phyloP scores from a whole-genome alignment of 2,797 vertebrate species.

The Taeniopygia guttata region DNA sequence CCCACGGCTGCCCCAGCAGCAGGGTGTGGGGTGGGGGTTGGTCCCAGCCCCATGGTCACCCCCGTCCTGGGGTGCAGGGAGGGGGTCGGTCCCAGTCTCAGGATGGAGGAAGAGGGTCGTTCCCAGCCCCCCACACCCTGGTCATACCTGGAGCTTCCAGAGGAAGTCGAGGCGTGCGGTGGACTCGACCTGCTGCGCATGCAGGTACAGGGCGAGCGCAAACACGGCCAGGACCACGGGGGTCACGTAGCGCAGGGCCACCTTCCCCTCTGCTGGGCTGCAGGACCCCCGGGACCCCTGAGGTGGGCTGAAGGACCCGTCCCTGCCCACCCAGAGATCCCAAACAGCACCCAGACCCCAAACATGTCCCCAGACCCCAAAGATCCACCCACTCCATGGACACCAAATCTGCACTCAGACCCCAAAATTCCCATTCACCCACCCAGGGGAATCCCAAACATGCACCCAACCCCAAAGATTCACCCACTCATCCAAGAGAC shows the following conservation, averaged over 20 bases:
- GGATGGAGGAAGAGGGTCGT: neutral
- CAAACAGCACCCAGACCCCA: neutral
- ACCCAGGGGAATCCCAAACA: too few species aligned
- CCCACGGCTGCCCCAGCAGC: rapidly evolving
- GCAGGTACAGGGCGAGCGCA: constrained; percentile 91
- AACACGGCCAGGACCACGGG: constrained; percentile 92
- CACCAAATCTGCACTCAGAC: too few species aligned
- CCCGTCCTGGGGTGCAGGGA: neutral
- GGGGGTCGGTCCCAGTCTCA: rapidly evolving
- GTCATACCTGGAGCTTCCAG: constrained; percentile 92
- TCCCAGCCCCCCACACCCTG: neutral
- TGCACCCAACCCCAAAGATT: too few species aligned
- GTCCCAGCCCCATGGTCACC: neutral
- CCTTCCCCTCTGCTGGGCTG: constrained; percentile 85
- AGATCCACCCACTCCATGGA: too few species aligned
- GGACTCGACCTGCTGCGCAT: constrained; percentile 94
- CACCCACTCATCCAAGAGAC: neutral
- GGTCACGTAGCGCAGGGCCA: constrained; percentile 91
- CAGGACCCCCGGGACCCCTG: neutral
- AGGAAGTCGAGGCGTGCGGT: constrained; percentile 96
- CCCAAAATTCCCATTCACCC: too few species aligned
- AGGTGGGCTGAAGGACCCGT: neutral
- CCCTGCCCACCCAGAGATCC: neutral
- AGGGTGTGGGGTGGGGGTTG: neutral
- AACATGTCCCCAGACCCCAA: neutral